Percentiles rank a stretch among this genome's conserved stretches.
phyloP scores from a whole-genome alignment of 2,888 invertebrate species.

The Eupithecia inturbata region DNA sequence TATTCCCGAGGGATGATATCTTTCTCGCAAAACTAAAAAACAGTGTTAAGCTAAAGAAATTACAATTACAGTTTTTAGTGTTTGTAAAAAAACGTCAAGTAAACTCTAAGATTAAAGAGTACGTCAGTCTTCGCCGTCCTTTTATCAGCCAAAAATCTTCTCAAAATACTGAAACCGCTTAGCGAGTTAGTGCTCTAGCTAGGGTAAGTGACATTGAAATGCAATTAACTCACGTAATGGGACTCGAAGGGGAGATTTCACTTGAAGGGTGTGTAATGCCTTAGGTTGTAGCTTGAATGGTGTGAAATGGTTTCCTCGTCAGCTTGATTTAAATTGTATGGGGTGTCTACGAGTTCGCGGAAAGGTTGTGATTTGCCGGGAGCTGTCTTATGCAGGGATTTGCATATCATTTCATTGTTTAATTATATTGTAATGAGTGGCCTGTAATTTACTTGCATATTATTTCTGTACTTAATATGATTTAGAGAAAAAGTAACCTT shows the following conservation, averaged over 20 bases:
- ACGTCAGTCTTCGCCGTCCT: background rate
- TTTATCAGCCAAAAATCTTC: conserved; percentile 21
- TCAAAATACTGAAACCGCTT: conserved; percentile 10
- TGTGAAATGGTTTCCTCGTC: conserved; percentile 26
- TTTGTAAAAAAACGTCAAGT: background rate
- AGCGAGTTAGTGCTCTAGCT: conserved; percentile 27
- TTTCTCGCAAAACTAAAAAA: no score
- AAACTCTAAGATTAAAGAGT: background rate
- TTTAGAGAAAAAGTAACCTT: background rate
- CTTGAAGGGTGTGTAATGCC: conserved; percentile 32
- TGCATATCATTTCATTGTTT: background rate
- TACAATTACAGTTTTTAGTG: no score
- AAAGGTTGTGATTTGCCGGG: conserved; percentile 8
- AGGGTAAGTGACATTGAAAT: conserved; percentile 39
- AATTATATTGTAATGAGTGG: background rate
- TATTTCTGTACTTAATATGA: background rate
- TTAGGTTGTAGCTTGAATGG: conserved; percentile 27
- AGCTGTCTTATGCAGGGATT: conserved; percentile 5
- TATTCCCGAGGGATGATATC: no score
- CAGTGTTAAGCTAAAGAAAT: no score
- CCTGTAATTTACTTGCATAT: background rate
- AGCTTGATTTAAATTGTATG: conserved; percentile 28
- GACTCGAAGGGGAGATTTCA: conserved; percentile 32
- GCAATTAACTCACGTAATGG: conserved; percentile 38
- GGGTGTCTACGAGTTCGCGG: conserved; percentile 17